These are phyloP conservation scores for Urechis unicinctus DNA, from an alignment of 2,888 invertebrate species.

Conservation along the genomic window DNA sequence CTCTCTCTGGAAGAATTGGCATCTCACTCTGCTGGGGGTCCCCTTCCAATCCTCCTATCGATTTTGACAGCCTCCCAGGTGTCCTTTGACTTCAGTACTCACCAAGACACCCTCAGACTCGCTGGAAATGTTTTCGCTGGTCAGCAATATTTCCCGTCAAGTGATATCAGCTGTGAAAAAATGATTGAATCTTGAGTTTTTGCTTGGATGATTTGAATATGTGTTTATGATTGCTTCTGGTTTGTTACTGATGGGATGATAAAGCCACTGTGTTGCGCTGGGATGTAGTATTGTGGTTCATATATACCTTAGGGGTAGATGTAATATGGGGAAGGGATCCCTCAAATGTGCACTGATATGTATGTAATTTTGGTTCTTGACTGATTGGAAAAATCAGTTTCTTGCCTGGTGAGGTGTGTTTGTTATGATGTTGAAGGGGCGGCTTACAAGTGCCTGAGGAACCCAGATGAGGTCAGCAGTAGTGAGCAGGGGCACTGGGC, in stretches of 20 bases:
- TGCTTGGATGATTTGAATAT: too few species aligned
- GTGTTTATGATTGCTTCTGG: too few species aligned
- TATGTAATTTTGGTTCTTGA: too few species aligned
- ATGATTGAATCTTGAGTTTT: too few species aligned
- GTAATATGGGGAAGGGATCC: too few species aligned
- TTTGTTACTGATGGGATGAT: too few species aligned
- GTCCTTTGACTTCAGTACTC: constrained; percentile 56
- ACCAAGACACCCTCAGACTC: constrained; percentile 54
- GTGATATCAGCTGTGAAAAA: background rate
- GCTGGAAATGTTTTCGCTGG: constrained; percentile 59
- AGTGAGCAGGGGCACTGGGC: constrained; percentile 41
- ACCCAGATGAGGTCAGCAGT: constrained; percentile 26
- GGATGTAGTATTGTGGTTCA: too few species aligned
- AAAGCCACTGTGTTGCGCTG: too few species aligned
- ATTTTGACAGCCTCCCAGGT: constrained; percentile 50
- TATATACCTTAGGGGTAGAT: too few species aligned
- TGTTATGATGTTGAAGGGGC: constrained; percentile 27
- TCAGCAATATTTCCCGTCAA: constrained; percentile 33
- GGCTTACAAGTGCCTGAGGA: constrained; percentile 35
- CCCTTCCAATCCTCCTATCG: constrained; percentile 35
- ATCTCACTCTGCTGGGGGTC: constrained; percentile 41
- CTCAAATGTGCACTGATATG: too few species aligned
- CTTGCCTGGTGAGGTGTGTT: background rate
- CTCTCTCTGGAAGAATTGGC: constrained; percentile 50
- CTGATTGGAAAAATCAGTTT: background rate